These are phyloP conservation scores for Vireo griseus DNA, from an alignment of 2,797 vertebrate species.

Conservation along the genomic window DNA sequence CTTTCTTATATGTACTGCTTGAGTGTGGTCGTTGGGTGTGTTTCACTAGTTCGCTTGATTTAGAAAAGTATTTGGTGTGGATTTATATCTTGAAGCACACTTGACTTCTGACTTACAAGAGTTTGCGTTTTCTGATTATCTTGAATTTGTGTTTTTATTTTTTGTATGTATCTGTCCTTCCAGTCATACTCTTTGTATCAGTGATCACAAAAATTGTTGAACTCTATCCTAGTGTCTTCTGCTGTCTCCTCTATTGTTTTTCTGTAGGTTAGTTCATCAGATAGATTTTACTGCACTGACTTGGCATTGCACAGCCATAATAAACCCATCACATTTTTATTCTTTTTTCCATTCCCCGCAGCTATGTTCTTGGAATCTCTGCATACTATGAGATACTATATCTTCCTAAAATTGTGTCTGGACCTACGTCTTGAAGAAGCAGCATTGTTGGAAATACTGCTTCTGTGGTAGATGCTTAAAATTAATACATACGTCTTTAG, in stretches of 20 bases:
- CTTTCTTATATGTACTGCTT: background rate
- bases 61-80: background rate
- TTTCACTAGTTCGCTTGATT: background rate
- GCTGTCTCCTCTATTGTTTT: background rate
- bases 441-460: background rate
- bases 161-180: background rate
- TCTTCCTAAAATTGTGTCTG: background rate
- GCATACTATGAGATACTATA: background rate
- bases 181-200: background rate
- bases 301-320: background rate
- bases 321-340: background rate
- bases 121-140: background rate
- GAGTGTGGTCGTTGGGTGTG: background rate
- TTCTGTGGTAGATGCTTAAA: background rate
- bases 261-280: background rate
- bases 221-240: background rate
- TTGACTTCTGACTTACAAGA: background rate
- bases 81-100: background rate
- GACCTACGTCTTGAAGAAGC: background rate
- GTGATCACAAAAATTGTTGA: background rate
- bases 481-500: background rate
- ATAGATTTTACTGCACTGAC: background rate
- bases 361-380: background rate
- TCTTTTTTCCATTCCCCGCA: background rate
- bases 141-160: background rate